Percentiles rank a stretch among this genome's conserved stretches.
These are phyloP conservation scores for Natrix natrix DNA, from an alignment of 2,797 vertebrate genomes.

Conservation along the genomic window DNA sequence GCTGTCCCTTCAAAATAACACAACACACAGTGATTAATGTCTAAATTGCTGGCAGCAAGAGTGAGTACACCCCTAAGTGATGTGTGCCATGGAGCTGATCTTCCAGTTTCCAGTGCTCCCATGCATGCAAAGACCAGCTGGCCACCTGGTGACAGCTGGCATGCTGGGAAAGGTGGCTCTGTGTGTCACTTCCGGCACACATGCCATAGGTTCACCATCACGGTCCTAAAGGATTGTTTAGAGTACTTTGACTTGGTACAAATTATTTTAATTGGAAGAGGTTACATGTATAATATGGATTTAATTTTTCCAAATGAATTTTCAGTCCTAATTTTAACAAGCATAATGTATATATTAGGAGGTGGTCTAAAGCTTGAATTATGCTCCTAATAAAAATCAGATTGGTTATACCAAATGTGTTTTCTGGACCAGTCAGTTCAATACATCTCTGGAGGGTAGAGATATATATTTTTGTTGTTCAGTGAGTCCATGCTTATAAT, in stretches of 20 bases:
- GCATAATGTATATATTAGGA: neutral
- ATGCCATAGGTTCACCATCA: no score
- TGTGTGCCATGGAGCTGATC: no score
- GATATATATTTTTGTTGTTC: neutral
- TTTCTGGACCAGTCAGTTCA: neutral
- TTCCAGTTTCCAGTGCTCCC: no score
- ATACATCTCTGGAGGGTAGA: neutral
- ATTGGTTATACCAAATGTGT: neutral
- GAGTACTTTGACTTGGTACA: neutral
- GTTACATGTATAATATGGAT: neutral
- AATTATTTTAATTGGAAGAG: neutral
- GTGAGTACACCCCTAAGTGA: no score
- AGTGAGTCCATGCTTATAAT: neutral
- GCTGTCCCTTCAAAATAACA: no score
- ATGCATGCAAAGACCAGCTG: no score
- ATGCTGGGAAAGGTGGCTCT: no score
- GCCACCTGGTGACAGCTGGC: no score
- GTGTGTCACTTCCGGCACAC: no score
- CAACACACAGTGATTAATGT: no score
- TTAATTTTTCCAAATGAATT: neutral
- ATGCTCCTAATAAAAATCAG: neutral
- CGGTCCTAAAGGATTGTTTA: neutral
- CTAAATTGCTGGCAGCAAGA: no score
- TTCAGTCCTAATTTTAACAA: neutral
- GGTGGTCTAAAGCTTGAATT: neutral